Percentiles rank a stretch among this genome's conserved stretches.
These are phyloP conservation scores for Mastacembelus armatus DNA, from an alignment of 2,797 vertebrate genomes.

Conservation along the genomic window DNA sequence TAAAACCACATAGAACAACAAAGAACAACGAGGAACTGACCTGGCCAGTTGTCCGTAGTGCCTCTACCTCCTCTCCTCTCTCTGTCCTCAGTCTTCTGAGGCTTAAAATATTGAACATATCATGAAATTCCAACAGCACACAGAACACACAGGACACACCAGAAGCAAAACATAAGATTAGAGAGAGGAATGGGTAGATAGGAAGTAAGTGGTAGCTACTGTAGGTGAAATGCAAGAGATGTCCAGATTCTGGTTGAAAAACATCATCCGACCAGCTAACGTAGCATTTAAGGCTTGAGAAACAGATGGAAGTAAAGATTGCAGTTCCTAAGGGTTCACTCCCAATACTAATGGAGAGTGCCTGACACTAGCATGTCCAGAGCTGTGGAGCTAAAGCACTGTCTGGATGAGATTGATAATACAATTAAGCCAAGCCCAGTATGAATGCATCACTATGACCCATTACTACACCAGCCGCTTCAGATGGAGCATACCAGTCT, in stretches of 20 bases:
- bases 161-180: slow-evolving; percentile 59
- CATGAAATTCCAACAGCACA: slow-evolving; percentile 75
- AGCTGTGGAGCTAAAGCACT: slow-evolving; percentile 78
- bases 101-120: slow-evolving; percentile 77
- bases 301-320: slow-evolving; percentile 68
- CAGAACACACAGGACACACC: slow-evolving; percentile 45
- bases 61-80: slow-evolving; percentile 43
- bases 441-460: slow-evolving; percentile 85
- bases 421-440: slow-evolving; percentile 84
- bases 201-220: slow-evolving; percentile 24
- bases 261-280: slow-evolving; percentile 41
- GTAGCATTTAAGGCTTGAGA: slow-evolving; percentile 50
- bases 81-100: slow-evolving; percentile 61
- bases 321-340: slow-evolving; percentile 63
- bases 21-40: slow-evolving; percentile 63
- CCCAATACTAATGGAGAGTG: slow-evolving; percentile 65
- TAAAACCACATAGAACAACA: slow-evolving; percentile 66
- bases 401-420: slow-evolving; percentile 86
- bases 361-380: slow-evolving; percentile 78
- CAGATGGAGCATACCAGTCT: slow-evolving; percentile 81
- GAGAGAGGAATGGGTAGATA: slow-evolving; percentile 26
- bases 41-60: slow-evolving; percentile 65
- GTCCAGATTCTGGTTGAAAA: slow-evolving; percentile 48
- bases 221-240: slow-evolving; percentile 20
- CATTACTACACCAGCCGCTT: slow-evolving; percentile 81